Conservation (phyloP, 2,797 vertebrate species). For the Tokudaia muenninki region DNA sequence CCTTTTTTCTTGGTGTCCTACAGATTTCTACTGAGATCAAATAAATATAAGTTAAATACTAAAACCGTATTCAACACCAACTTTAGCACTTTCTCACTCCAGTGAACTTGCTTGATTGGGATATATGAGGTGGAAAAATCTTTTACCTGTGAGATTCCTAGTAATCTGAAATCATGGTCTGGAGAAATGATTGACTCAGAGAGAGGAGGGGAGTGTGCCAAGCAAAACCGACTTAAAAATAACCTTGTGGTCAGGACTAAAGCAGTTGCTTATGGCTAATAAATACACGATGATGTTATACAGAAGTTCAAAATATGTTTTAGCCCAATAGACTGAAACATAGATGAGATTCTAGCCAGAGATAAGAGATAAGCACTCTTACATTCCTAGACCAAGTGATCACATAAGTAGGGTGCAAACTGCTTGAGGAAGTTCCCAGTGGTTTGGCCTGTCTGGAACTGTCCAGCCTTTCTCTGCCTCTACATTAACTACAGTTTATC, state of each 20-base stretch:
- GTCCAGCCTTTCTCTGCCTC: neutral
- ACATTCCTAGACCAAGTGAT: conserved; percentile 67
- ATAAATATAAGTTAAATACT: conserved; percentile 73
- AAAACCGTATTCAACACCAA: conserved; percentile 52
- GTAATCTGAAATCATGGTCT: conserved; percentile 1
- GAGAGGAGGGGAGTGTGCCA: neutral
- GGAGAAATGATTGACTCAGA: conserved; percentile 56
- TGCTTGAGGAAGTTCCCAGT: neutral
- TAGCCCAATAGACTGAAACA: neutral
- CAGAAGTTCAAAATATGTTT: conserved; percentile 51
- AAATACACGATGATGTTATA: neutral
- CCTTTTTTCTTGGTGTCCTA: conserved; percentile 70
- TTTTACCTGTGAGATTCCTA: neutral
- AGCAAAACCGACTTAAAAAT: conserved; percentile 60
- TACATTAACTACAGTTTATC: neutral
- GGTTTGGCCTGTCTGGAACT: neutral
- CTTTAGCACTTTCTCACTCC: conserved; percentile 40
- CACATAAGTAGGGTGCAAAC: neutral
- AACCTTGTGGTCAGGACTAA: conserved; percentile 21
- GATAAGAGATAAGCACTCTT: conserved; percentile 66
- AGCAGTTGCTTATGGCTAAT: neutral
- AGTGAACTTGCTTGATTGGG: conserved; percentile 16
- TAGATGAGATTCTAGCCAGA: conserved; percentile 49
- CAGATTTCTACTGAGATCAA: conserved; percentile 74
- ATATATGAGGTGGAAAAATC: neutral